Evolutionary conservation across 2,113 vertebrate species (phyloP).

Genomic region (Tupaia tana): DNA sequence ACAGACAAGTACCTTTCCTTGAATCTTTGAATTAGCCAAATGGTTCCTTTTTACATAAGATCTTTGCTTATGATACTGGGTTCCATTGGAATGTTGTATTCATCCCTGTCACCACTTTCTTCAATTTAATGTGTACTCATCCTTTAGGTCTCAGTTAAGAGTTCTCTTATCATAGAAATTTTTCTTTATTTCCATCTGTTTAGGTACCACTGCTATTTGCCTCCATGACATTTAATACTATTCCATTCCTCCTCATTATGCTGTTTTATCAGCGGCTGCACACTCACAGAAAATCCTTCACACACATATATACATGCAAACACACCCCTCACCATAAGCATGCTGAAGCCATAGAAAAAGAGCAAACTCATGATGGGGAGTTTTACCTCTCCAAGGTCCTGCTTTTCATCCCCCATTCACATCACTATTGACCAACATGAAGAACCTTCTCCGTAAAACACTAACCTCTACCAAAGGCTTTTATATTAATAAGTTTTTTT

Average conservation of each 20-base stretch:
- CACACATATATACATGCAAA: accelerated
- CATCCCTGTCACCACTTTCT: background rate
- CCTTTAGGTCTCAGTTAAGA: background rate
- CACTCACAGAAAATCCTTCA: background rate
- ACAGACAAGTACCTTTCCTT: background rate
- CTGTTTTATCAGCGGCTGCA: background rate
- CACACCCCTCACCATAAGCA: background rate
- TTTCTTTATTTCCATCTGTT: background rate
- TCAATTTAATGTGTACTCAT: background rate
- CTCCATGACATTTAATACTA: background rate
- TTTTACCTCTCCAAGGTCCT: too few relatives aligned
- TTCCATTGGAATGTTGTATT: background rate
- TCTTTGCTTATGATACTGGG: background rate
- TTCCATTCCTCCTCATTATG: background rate
- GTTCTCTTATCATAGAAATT: background rate
- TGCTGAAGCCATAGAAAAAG: too few relatives aligned
- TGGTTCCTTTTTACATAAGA: background rate
- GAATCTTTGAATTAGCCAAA: background rate
- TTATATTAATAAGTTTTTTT: background rate
- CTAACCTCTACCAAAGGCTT: background rate
- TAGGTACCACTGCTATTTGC: background rate
- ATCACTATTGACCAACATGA: background rate
- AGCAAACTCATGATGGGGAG: accelerated
- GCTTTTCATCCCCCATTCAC: background rate
- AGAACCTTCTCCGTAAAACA: background rate